Evolutionary conservation across 2,113 vertebrate species (phyloP).

Genomic region (Castor canadensis): DNA sequence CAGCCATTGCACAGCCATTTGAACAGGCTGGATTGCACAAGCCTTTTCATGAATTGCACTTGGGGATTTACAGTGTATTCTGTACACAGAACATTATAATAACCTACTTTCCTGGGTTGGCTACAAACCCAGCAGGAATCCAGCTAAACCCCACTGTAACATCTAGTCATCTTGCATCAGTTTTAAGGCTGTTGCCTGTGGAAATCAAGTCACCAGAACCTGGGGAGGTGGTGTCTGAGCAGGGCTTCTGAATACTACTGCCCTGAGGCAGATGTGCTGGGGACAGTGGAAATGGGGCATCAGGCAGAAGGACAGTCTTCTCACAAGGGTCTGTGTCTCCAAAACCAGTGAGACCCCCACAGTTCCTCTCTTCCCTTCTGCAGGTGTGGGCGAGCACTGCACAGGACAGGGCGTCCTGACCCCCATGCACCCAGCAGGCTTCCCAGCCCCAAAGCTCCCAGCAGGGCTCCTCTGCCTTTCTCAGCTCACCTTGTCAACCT

Average conservation of each 20-base stretch:
- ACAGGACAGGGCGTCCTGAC: neutral
- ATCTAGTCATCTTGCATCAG: rapidly evolving
- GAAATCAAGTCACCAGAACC: neutral
- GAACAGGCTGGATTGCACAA: neutral
- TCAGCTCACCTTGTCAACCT: neutral
- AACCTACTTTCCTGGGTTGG: neutral
- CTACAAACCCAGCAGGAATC: too few species aligned
- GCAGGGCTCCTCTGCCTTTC: neutral
- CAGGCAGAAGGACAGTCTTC: neutral
- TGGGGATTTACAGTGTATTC: neutral
- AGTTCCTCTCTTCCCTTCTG: rapidly evolving
- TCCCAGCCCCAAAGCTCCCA: neutral
- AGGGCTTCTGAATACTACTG: neutral
- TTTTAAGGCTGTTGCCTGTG: rapidly evolving
- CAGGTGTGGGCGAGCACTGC: neutral
- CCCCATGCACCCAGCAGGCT: neutral
- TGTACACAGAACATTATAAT: rapidly evolving
- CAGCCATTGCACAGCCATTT: too few species aligned
- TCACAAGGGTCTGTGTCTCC: neutral
- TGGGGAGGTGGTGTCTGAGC: neutral
- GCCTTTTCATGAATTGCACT: neutral
- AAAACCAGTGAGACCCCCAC: neutral
- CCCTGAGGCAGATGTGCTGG: too few species aligned
- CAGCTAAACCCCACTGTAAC: too few species aligned
- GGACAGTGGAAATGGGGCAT: neutral